phyloP scores from a whole-genome alignment of 2,888 invertebrate genomes.

The Leucozona laternaria region DNA sequence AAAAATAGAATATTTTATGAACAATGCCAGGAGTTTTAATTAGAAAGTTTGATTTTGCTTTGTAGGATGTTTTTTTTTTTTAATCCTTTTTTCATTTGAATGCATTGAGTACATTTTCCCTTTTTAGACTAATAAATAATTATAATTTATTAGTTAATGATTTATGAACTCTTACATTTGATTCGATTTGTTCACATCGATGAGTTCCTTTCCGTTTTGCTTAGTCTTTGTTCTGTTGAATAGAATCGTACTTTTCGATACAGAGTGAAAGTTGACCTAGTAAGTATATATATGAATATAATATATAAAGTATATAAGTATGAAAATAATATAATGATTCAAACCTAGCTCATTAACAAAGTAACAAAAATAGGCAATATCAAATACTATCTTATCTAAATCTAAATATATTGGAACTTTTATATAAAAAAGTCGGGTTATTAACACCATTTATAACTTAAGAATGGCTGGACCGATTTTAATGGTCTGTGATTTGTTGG shows the following conservation, averaged over 20 bases:
- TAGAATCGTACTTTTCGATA: not conserved
- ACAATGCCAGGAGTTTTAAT: conserved; percentile 31
- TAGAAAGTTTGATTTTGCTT: conserved; percentile 41
- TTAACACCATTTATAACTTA: no score
- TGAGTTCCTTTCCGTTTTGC: not conserved
- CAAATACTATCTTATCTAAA: no score
- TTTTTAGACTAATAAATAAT: not conserved
- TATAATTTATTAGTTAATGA: conserved; percentile 15
- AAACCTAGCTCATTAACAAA: no score
- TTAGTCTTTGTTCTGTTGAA: not conserved
- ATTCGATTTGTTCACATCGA: not conserved
- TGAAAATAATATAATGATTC: no score
- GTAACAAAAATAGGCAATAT: no score
- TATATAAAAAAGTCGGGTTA: no score
- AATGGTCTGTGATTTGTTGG: no score
- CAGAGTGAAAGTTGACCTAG: not conserved
- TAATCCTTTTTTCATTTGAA: not conserved
- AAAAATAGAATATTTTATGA: conserved; percentile 6
- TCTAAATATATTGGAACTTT: no score
- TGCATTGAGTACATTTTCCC: conserved; percentile 2
- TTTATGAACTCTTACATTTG: not conserved
- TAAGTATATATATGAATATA: no score
- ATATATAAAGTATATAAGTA: no score
- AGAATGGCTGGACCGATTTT: no score
- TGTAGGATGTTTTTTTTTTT: not conserved